Conservation (phyloP, 2,113 vertebrate species). For the Calyptomena viridis region DNA sequence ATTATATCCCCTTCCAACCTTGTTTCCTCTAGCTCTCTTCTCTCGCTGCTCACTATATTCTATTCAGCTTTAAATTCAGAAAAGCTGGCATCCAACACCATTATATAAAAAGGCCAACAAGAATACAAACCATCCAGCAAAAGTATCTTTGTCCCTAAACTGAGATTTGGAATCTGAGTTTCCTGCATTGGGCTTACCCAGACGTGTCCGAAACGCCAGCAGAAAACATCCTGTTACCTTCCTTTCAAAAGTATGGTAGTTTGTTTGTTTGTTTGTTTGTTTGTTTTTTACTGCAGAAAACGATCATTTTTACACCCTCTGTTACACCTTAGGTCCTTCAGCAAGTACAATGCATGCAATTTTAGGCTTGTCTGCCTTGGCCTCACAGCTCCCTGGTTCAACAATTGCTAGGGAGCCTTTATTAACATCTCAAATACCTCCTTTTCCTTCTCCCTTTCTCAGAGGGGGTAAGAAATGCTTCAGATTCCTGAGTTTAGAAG, state of each 20-base stretch:
- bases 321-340: not conserved
- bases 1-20: not conserved
- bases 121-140: not conserved
- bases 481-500: slow-evolving; percentile 61
- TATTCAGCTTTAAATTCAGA: not conserved
- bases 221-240: not conserved
- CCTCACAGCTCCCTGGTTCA: slow-evolving; percentile 6
- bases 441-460: slow-evolving; percentile 36
- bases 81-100: not conserved
- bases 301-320: not conserved
- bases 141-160: not conserved
- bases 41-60: not conserved
- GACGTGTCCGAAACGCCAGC: not conserved
- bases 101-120: not conserved
- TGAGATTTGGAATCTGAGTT: not conserved
- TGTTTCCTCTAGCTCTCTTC: not conserved
- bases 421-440: slow-evolving; percentile 28
- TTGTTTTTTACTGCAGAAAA: not conserved
- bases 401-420: slow-evolving; percentile 38
- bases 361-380: not conserved
- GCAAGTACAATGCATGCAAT: not conserved
- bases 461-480: slow-evolving; percentile 53
- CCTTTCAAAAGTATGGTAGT: not conserved
- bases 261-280: no score
- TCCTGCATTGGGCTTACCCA: not conserved